Evolutionary conservation across 2,797 vertebrate species (phyloP).

Genomic region (Epinephelus coioides): DNA sequence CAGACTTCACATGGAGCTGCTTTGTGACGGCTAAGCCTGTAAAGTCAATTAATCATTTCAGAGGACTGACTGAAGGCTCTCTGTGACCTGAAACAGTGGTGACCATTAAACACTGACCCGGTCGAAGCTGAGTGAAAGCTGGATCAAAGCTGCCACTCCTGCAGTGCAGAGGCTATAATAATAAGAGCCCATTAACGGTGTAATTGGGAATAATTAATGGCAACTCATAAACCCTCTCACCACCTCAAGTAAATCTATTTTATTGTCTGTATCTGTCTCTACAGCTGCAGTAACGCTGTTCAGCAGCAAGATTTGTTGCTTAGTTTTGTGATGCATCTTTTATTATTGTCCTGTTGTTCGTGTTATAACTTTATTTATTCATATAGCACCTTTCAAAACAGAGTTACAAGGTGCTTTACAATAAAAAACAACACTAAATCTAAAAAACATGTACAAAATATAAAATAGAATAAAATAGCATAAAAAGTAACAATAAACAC

Average conservation of each 20-base stretch:
- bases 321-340: too few species aligned
- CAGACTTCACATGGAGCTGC: conserved; percentile 1
- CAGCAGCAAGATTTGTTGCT: too few species aligned
- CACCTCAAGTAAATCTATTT: not conserved
- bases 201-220: conserved; percentile 34
- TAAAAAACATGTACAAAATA: too few species aligned
- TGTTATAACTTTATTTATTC: too few species aligned
- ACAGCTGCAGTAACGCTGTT: not conserved
- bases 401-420: too few species aligned
- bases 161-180: conserved; percentile 16
- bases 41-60: conserved; percentile 25
- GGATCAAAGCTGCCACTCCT: conserved; percentile 13
- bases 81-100: conserved; percentile 21
- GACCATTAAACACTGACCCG: conserved; percentile 12
- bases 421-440: too few species aligned
- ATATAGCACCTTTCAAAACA: too few species aligned
- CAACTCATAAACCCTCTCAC: conserved; percentile 14
- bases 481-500: too few species aligned
- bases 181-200: conserved; percentile 20
- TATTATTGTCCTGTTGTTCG: too few species aligned
- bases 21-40: conserved; percentile 7
- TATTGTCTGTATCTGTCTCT: not conserved
- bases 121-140: conserved; percentile 26
- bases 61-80: conserved; percentile 14
- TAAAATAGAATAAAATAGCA: too few species aligned